Percentiles rank a stretch among this genome's conserved stretches.
phyloP scores from a whole-genome alignment of 1,140 invertebrate genomes.

The Cryptotermes secundus region DNA sequence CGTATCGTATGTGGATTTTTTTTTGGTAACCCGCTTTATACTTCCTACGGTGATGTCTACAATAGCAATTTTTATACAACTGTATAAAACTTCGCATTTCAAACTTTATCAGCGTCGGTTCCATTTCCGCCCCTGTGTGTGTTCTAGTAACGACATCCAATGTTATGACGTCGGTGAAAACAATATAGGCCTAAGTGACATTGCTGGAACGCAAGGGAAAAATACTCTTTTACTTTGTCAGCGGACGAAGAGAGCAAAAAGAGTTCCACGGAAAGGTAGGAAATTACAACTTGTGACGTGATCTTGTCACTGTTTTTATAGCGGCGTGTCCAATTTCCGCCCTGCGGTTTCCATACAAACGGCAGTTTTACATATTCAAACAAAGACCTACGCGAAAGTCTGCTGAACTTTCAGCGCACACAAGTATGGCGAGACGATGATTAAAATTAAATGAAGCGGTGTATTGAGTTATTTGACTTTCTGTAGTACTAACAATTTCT shows the following conservation, averaged over 20 bases:
- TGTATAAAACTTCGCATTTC: slow-evolving; percentile 9
- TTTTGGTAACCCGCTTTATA: not conserved
- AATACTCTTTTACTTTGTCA: not conserved
- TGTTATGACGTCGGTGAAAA: not conserved
- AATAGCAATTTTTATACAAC: not conserved
- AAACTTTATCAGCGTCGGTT: not conserved
- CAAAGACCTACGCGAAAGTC: not conserved
- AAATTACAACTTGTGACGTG: not conserved
- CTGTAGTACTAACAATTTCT: no score
- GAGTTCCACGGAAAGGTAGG: not conserved
- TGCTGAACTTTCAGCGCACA: no score
- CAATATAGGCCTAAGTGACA: not conserved
- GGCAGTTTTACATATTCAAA: not conserved
- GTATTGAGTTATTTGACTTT: no score
- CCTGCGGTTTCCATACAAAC: not conserved
- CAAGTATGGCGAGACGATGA: no score
- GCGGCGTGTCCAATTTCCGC: not conserved
- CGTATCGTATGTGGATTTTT: not conserved
- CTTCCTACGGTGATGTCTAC: not conserved
- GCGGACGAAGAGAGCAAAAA: not conserved
- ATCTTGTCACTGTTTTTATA: slow-evolving; percentile 6
- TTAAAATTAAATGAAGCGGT: no score
- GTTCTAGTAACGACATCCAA: not conserved
- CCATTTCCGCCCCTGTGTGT: not conserved
- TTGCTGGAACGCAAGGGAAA: not conserved